Conservation (phyloP, 2,888 invertebrate genomes). For the Anarsia innoxiella region DNA sequence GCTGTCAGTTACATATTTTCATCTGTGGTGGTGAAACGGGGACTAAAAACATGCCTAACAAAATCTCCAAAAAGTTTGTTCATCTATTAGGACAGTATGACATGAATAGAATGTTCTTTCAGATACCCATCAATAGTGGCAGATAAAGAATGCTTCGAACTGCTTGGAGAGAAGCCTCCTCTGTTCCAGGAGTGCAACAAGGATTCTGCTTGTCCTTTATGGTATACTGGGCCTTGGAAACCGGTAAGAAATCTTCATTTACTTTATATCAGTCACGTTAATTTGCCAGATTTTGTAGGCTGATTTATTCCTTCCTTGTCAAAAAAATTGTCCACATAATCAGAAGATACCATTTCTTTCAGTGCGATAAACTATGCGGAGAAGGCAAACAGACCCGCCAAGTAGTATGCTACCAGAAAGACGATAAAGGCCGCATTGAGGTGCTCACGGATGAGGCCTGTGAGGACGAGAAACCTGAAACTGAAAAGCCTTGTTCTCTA, state of each 20-base stretch:
- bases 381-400: slow-evolving; percentile 87
- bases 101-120: slow-evolving; percentile 22
- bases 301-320: not conserved
- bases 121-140: slow-evolving; percentile 81
- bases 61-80: slow-evolving; percentile 9
- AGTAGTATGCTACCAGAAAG: slow-evolving; percentile 85
- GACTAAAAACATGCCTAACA: no score
- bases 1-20: not conserved
- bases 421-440: slow-evolving; percentile 75
- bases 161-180: slow-evolving; percentile 81
- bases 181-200: slow-evolving; percentile 81
- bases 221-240: slow-evolving; percentile 93
- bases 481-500: slow-evolving; percentile 81
- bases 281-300: slow-evolving; percentile 12
- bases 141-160: slow-evolving; percentile 82
- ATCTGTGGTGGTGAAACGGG: no score
- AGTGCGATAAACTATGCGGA: slow-evolving; percentile 95
- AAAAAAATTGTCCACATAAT: no score
- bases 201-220: slow-evolving; percentile 86
- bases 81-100: no score
- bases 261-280: not conserved
- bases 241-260: slow-evolving; percentile 76
- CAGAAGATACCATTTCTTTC: no score
- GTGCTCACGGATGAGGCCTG: slow-evolving; percentile 80
- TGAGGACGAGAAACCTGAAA: slow-evolving; percentile 80